phyloP scores from a whole-genome alignment of 2,797 vertebrate species.

The Diglossa cyanea region DNA sequence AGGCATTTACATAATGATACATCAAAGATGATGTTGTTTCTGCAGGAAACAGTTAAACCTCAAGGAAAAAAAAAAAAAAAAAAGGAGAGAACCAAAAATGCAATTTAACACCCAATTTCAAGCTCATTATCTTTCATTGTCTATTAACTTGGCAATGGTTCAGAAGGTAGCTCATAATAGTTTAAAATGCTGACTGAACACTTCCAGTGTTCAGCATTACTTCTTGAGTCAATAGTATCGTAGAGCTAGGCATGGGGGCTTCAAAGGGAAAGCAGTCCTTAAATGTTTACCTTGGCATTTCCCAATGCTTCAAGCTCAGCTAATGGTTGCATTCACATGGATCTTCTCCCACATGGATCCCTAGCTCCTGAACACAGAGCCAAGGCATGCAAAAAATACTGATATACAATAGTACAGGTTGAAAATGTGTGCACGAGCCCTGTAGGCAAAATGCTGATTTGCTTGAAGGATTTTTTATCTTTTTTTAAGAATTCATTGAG shows the following conservation, averaged over 20 bases:
- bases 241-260: constrained; percentile 41
- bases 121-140: constrained; percentile 90
- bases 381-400: background rate
- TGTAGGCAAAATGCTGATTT: background rate
- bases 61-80: constrained; percentile 14
- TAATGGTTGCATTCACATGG: background rate
- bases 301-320: constrained; percentile 22
- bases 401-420: background rate
- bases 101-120: constrained; percentile 90
- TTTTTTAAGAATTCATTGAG: background rate
- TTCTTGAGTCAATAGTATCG: constrained; percentile 72
- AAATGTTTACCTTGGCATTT: constrained; percentile 48
- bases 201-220: constrained; percentile 75
- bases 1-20: constrained; percentile 69
- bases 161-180: constrained; percentile 87
- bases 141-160: constrained; percentile 88
- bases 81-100: constrained; percentile 82
- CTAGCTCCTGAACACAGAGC: background rate
- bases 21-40: constrained; percentile 75
- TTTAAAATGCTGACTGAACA: constrained; percentile 87
- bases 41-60: constrained; percentile 84
- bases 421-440: background rate
- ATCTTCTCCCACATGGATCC: background rate
- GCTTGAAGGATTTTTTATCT: background rate
- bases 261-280: constrained; percentile 57